Evolutionary conservation across 2,113 vertebrate species (phyloP).

Genomic region (Chiloscyllium plagiosum): DNA sequence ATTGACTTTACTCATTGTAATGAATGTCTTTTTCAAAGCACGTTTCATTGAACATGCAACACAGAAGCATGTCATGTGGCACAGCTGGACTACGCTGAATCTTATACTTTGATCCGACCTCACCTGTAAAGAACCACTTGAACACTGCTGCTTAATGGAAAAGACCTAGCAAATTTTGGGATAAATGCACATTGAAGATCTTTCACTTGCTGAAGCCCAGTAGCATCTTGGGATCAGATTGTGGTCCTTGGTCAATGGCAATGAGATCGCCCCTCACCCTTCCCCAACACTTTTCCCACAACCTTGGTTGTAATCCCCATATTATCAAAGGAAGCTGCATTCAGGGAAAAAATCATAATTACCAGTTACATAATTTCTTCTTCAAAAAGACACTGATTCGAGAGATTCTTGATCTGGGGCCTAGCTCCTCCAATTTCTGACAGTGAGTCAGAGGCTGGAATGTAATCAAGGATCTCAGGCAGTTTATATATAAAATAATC

Average conservation of each 20-base stretch:
- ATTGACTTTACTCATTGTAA: background rate
- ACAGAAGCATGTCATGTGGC: no score
- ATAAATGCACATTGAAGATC: background rate
- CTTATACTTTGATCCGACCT: no score
- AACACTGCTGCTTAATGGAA: no score
- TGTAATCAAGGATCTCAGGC: background rate
- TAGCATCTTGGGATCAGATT: background rate
- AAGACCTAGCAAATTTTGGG: no score
- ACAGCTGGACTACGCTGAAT: no score
- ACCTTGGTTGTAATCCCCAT: background rate
- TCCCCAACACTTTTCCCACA: background rate
- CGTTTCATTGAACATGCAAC: no score
- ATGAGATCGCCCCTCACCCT: background rate
- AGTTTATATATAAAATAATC: background rate
- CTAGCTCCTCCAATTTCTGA: background rate
- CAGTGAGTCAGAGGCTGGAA: no score
- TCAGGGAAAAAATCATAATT: background rate
- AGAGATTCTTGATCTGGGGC: background rate
- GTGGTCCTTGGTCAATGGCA: background rate
- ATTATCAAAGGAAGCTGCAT: background rate
- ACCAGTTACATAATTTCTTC: background rate
- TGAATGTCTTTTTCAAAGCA: background rate
- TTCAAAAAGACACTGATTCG: background rate
- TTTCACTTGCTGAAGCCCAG: background rate
- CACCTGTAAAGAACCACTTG: no score